These are phyloP conservation scores for Synanthedon tipuliformis DNA, from an alignment of 2,888 invertebrate genomes.

Conservation along the genomic window DNA sequence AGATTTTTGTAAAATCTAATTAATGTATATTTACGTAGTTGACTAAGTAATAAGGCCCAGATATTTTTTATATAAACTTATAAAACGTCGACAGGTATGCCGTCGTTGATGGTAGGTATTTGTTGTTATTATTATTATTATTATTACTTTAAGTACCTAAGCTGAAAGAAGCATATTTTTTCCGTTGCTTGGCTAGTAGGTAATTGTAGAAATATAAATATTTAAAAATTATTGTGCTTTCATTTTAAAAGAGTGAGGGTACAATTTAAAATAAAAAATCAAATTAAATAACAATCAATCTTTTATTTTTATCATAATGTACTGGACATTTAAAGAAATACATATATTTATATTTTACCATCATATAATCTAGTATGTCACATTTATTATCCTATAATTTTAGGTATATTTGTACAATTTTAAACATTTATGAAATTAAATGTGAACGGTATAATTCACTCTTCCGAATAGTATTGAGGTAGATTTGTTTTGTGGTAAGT, in stretches of 20 bases:
- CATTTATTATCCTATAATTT: conserved; percentile 18
- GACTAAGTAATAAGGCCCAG: too few species aligned
- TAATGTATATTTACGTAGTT: too few species aligned
- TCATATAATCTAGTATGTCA: conserved; percentile 34
- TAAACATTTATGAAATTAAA: conserved; percentile 19
- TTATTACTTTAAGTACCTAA: too few species aligned
- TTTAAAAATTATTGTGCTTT: too few species aligned
- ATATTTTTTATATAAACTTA: too few species aligned
- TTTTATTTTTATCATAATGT: conserved; percentile 61
- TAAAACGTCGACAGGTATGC: too few species aligned
- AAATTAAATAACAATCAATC: conserved; percentile 62
- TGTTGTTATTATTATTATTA: too few species aligned
- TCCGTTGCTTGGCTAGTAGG: too few species aligned
- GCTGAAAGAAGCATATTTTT: too few species aligned
- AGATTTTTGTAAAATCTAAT: too few species aligned
- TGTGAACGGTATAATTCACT: conserved; percentile 19
- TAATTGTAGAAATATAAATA: too few species aligned
- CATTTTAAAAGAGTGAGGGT: background rate
- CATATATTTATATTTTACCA: conserved; percentile 50
- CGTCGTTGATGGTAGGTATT: too few species aligned
- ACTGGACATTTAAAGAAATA: conserved; percentile 68
- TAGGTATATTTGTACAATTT: conserved; percentile 53
- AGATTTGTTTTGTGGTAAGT: conserved; percentile 31
- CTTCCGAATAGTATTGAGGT: conserved; percentile 42
- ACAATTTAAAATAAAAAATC: conserved; percentile 11